These are phyloP conservation scores for Melanotaenia nigrans DNA, from an alignment of 2,797 vertebrate genomes.

Conservation along the genomic window DNA sequence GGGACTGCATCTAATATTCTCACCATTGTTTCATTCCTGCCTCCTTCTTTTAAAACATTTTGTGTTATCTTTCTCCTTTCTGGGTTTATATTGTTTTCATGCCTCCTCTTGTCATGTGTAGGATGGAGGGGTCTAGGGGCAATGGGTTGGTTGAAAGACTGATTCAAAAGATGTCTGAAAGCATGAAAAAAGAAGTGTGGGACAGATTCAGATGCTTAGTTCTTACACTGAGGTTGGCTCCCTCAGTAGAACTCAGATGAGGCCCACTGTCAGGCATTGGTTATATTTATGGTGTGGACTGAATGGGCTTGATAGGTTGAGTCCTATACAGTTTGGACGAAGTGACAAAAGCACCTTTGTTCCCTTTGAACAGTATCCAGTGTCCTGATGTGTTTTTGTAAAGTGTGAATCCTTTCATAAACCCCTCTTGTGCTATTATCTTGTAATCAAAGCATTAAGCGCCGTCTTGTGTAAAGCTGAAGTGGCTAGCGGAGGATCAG, in stretches of 20 bases:
- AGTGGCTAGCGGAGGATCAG: conserved; percentile 76
- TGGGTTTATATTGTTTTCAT: conserved; percentile 46
- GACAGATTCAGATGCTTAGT: conserved; percentile 47
- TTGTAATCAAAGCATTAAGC: conserved; percentile 64
- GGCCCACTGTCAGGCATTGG: conserved; percentile 63
- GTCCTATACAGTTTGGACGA: conserved; percentile 45
- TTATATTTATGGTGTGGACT: conserved; percentile 69
- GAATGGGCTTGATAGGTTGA: conserved; percentile 62
- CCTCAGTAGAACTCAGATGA: conserved; percentile 61
- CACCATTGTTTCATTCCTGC: conserved; percentile 35
- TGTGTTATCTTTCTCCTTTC: conserved; percentile 21
- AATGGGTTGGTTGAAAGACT: conserved; percentile 42
- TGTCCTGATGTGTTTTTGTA: conserved; percentile 56
- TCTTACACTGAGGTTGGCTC: conserved; percentile 39
- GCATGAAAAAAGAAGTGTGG: conserved; percentile 38
- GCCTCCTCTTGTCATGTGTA: conserved; percentile 38
- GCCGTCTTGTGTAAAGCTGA: conserved; percentile 57
- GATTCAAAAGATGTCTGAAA: conserved; percentile 49
- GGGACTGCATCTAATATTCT: conserved; percentile 49
- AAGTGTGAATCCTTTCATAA: conserved; percentile 50
- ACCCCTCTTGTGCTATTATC: conserved; percentile 44
- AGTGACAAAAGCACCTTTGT: conserved; percentile 59
- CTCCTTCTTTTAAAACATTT: conserved; percentile 40
- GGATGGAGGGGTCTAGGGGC: conserved; percentile 32
- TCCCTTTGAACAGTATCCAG: conserved; percentile 26